Percentiles rank a stretch among this genome's conserved stretches.
These are phyloP conservation scores for Ptilodon capucinus DNA, from an alignment of 2,888 invertebrate genomes.

Conservation along the genomic window DNA sequence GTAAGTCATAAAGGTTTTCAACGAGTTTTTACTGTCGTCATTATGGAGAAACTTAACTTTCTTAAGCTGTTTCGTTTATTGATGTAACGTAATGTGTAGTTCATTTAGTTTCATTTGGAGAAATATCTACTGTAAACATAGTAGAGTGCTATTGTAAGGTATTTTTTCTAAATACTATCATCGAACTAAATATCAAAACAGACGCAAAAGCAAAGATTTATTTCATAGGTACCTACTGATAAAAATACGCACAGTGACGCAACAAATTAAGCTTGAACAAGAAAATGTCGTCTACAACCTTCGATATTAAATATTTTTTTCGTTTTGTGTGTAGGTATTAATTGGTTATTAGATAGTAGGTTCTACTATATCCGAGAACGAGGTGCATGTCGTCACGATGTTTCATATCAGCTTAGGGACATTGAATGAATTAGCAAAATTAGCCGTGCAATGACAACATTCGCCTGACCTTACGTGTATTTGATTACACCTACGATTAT, in stretches of 20 bases:
- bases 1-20: constrained; percentile 42
- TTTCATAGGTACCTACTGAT: no score
- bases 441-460: constrained; percentile 23
- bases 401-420: constrained; percentile 30
- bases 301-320: neutral
- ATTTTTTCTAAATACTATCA: no score
- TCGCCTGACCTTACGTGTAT: constrained; percentile 33
- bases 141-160: no score
- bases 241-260: no score
- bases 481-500: constrained; percentile 40
- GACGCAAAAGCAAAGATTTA: no score
- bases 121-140: no score
- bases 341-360: neutral
- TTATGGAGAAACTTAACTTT: constrained; percentile 22
- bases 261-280: no score
- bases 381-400: constrained; percentile 11
- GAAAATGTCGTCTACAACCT: neutral
- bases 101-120: no score
- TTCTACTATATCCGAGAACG: neutral
- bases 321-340: constrained; percentile 6
- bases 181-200: neutral
- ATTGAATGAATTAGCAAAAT: constrained; percentile 31
- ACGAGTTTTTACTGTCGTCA: constrained; percentile 30
- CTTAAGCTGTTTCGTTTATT: no score
- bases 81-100: no score